Evolutionary conservation across 2,113 vertebrate species (phyloP), one percentile per base, ranked within the genome.

Genomic region (Notechis scutatus): DNA sequence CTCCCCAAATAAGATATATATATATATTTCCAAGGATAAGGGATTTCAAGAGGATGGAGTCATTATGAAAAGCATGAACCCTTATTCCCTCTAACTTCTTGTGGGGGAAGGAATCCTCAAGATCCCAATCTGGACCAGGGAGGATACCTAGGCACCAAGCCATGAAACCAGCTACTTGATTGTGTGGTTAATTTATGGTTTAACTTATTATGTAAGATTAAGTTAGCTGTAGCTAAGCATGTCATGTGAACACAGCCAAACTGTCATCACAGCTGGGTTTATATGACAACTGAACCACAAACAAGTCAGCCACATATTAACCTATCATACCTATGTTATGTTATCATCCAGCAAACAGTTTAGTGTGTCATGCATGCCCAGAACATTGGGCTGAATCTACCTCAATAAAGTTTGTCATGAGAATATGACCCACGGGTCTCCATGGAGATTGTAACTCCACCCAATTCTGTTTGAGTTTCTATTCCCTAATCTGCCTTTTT

Each of bases 1-100:
- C 50, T 95, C 95, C 92, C 89, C 85, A 94, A 21, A n/a, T 52
- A 87, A 52, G 1, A 1, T 52, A 39, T 81, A 81, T 52, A 39
- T 81, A 81, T 39, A 81, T 39, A 39, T 81, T 21, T 81, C 69
- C 69, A 39, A 81, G 34, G n/a, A 81, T 81, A 39, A 39, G 6
- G 2, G 34, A 81, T 81, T 42, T 81, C 34, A 81, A 81, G 34
- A 39, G 18, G 18, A 81, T 21, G 34, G 34, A 39, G 34, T 34
- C 7, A 42, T 81, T 81, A 21, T 42, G 74, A 81, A 81, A 81
- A 81, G 42, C 20, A 81, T 21, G 34, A 81, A 21, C 74, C 34
- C 18, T 42, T 81, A 42, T 20, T 81, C 69, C 69, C 69, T 39
- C 29, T 6, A 69, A 34, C 29, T 29, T 61, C 59, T 64, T 69